These are phyloP conservation scores for Ichneumoninae sp. DNA, from an alignment of 2,888 invertebrate genomes.

Conservation along the genomic window DNA sequence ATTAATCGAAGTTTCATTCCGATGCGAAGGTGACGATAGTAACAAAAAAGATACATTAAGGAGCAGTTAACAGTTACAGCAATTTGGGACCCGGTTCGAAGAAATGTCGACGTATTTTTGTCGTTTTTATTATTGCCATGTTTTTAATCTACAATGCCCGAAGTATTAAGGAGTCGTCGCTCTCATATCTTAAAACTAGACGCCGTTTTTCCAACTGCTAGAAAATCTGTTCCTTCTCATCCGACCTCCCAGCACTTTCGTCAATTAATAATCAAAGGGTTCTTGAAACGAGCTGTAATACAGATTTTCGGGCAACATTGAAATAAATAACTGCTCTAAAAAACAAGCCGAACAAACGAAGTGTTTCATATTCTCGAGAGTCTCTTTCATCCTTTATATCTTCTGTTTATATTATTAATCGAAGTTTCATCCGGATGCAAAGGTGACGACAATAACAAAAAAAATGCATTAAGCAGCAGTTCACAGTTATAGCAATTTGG, in stretches of 20 bases:
- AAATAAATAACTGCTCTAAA: neutral
- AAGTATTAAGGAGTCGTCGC: neutral
- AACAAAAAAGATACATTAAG: slow-evolving; percentile 7
- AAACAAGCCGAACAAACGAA: neutral
- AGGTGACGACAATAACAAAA: neutral
- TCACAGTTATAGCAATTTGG: slow-evolving; percentile 12
- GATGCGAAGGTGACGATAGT: neutral
- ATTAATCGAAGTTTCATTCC: neutral
- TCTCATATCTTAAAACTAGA: neutral
- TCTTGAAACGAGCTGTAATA: neutral
- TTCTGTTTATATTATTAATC: neutral
- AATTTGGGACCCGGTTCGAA: slow-evolving; percentile 12
- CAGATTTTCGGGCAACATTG: neutral
- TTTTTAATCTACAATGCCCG: neutral
- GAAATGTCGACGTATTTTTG: neutral
- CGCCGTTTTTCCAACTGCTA: neutral
- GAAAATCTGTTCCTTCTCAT: neutral
- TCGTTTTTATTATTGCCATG: too few relatives aligned
- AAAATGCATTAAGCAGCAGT: slow-evolving; percentile 11
- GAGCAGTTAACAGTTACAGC: neutral
- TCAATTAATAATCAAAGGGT: neutral
- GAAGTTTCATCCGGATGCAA: neutral
- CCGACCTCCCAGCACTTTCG: too few relatives aligned
- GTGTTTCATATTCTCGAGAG: neutral
- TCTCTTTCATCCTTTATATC: neutral